Base-by-base conservation (phyloP, 2,113 vertebrate species). In the Pituophis catenifer region DNA sequence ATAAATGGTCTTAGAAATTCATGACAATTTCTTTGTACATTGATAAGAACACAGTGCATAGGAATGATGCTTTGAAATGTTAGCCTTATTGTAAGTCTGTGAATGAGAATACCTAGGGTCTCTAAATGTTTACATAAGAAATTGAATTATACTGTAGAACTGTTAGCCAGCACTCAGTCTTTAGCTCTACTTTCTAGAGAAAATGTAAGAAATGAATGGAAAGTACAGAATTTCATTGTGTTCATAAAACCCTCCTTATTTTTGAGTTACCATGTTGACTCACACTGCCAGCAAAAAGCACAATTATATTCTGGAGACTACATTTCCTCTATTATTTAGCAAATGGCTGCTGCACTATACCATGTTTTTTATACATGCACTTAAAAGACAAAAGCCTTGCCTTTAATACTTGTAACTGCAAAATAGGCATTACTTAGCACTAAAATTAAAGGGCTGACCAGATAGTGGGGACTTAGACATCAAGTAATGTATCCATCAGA, bases 401-500 rank as follows among this genome's bases (percentile, higher is more conserved):
- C 93, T 96, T 95, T 94, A 95, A 95, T 0, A 89, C 93, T 75
- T 93, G 4, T 95, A 95, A 97, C 93, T 94, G 96, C 94, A 96
- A 95, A 97, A 94, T 92, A 86, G 9, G 90, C 91, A 95, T 93
- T 91, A 94, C 95, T 95, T 44, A 81, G 54, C 29, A 9, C 81
- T 2, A 92, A 95, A 95, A 94, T 89, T 95, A 93, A 97, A 94
- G 95, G 95, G 92, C 87, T 93, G 96, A 97, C 96, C 96, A 97
- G 96, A 97, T 96, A 96, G 97, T 0, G 15, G 95, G 95, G 89
- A 94, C 93, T 94, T 94, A 81, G 94, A 94, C 94, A 96, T 95
- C 94, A 93, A 97, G 95, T 86, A 95, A 97, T 95, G 95, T 94
- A 95, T 96, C 95, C 95, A 93, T 94, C 95, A 97, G 88, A 95